Evolutionary conservation across 2,888 invertebrate species (phyloP).

Genomic region (Dynastes tityus): DNA sequence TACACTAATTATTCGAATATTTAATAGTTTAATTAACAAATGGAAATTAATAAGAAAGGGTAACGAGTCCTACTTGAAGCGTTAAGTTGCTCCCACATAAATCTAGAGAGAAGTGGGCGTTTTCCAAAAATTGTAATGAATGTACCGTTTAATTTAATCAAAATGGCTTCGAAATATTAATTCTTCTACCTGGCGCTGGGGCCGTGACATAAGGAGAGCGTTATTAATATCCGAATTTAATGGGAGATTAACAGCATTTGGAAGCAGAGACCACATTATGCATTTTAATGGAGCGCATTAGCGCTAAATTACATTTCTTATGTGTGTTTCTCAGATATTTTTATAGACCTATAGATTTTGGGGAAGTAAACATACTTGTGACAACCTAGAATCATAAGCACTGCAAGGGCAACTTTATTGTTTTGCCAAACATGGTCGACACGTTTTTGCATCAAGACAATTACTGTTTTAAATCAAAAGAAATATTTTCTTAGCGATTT

Average conservation of each 20-base stretch:
- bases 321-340: not conserved
- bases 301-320: conserved; percentile 27
- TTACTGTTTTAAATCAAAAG: too few species aligned
- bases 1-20: conserved; percentile 33
- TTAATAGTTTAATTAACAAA: conserved; percentile 42
- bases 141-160: conserved; percentile 45
- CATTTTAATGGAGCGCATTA: conserved; percentile 42
- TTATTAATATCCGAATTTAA: conserved; percentile 43
- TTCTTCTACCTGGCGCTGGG: conserved; percentile 29
- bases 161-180: conserved; percentile 43
- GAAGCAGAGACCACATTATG: conserved; percentile 33
- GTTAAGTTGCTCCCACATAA: conserved; percentile 41
- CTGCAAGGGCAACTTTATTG: too few species aligned
- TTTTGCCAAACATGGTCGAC: too few species aligned
- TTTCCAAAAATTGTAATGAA: conserved; percentile 33
- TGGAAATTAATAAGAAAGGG: conserved; percentile 36
- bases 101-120: conserved; percentile 40
- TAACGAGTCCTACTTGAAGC: not conserved
- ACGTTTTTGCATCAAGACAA: too few species aligned
- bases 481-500: too few species aligned
- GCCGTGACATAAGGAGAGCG: conserved; percentile 3
- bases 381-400: too few species aligned
- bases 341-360: not conserved
- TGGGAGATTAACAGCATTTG: conserved; percentile 43
- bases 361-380: too few species aligned